A percentile compares a stretch with the other conserved stretches of the same genome.
Conservation (phyloP, 2,888 invertebrate genomes). For the Orgyia antiqua region DNA sequence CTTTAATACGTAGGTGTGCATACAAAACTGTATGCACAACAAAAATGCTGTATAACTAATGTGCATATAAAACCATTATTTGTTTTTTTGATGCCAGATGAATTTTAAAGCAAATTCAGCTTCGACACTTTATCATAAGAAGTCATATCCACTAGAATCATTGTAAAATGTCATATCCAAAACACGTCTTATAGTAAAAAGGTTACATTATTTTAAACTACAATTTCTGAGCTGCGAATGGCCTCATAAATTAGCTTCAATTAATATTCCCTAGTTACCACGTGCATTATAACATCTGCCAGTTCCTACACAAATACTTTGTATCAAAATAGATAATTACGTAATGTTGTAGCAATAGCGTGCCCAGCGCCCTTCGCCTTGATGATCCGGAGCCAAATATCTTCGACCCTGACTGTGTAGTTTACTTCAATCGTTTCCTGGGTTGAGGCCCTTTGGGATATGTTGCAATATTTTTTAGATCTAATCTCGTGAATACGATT, state of each 20-base stretch:
- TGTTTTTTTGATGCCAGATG: no score
- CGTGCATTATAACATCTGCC: conserved; percentile 16
- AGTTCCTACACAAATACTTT: conserved; percentile 18
- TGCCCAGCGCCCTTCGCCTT: conserved; percentile 46
- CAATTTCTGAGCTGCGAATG: conserved; percentile 1
- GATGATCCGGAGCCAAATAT: conserved; percentile 38
- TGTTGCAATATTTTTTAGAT: neutral
- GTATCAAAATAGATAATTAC: conserved; percentile 26
- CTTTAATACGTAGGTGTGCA: no score
- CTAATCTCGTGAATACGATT: neutral
- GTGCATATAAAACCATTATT: no score
- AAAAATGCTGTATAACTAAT: no score
- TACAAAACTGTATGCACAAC: no score
- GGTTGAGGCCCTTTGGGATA: conserved; percentile 2
- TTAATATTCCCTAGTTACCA: no score
- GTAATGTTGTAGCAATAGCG: conserved; percentile 20
- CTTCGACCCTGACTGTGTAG: conserved; percentile 26
- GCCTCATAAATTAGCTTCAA: conserved; percentile 7
- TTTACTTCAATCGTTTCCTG: conserved; percentile 10
- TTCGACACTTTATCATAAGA: no score
- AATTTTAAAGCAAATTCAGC: no score
- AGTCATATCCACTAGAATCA: no score
- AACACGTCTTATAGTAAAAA: no score
- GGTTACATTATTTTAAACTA: neutral
- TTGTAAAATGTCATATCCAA: no score